Percentiles rank a stretch among this genome's conserved stretches.
These are phyloP conservation scores for Limosa lapponica DNA, from an alignment of 2,797 vertebrate species.

Conservation along the genomic window DNA sequence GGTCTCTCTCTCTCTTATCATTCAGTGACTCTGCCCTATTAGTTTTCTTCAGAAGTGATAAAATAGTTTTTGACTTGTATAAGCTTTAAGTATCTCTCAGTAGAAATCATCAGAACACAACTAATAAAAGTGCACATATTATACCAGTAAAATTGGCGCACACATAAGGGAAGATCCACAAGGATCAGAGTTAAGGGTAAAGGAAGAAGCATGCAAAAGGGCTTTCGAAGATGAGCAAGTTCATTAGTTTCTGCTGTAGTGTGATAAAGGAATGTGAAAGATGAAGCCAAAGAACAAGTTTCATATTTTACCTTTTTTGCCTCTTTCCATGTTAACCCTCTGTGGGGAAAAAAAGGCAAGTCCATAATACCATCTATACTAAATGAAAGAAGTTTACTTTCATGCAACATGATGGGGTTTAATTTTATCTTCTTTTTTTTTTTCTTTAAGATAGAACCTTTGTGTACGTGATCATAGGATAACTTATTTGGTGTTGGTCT, in stretches of 20 bases:
- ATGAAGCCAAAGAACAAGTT: conserved; percentile 16
- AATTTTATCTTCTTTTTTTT: background rate
- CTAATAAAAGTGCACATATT: conserved; percentile 47
- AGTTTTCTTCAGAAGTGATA: conserved; percentile 68
- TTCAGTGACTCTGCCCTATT: conserved; percentile 61
- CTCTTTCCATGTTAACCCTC: background rate
- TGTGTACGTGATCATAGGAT: background rate
- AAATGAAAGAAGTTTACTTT: background rate
- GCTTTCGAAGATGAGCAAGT: conserved; percentile 26
- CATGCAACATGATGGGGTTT: background rate
- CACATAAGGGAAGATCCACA: background rate
- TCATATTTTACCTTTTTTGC: background rate
- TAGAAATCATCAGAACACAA: conserved; percentile 61
- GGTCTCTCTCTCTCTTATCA: conserved; percentile 53
- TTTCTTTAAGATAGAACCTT: background rate
- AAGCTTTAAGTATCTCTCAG: conserved; percentile 44
- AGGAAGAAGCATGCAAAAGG: conserved; percentile 25
- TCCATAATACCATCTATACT: background rate
- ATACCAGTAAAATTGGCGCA: conserved; percentile 18
- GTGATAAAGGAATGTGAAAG: background rate
- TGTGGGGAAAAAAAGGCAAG: background rate
- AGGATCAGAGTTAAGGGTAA: conserved; percentile 36
- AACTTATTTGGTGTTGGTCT: background rate
- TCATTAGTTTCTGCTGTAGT: background rate
- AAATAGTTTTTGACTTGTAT: conserved; percentile 60